Evolutionary conservation across 1,140 invertebrate genomes (phyloP), one percentile per base, ranked within the genome.

Genomic region (Heliconius hewitsoni): DNA sequence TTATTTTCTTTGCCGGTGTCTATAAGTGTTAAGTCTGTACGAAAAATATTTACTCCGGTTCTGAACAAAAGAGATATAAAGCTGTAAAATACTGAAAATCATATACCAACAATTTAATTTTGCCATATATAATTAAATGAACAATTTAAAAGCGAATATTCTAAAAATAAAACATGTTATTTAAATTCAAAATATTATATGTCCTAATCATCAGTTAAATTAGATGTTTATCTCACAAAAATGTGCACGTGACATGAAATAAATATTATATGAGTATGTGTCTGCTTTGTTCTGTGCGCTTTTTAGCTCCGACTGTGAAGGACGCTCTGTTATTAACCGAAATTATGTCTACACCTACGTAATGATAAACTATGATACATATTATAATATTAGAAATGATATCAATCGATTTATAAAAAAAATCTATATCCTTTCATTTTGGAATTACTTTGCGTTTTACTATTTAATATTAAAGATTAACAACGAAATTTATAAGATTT

Each of bases 221-320:
- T 27, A 66, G 60, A 82, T 82, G 71, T 84, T 80, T 82, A 79
- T 60, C 42, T 82, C 70, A 81, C 73, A 84, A 84, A 83, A 80
- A 75, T 50, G 75, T 37, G 73, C 76, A 80, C 78, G 82, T 78
- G 78, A 80, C 77, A 71, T 73, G 16, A 81, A 73, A 79, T 71
- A 46, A 16, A 79, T 66, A 74, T 23, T 66, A 30, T 30, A 30
- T 30, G 1, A 66, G n/a, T 57, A 9, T 60, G 19, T 73, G 57
- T 52, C 75, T 37, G 50, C 71, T 81, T 77, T 77, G 71, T 80
- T 78, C 70, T 37, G 46, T 52, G 60, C 42, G 46, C 39, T 80
- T 79, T 37, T 83, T 83, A 81, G 77, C 71, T 79, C 37, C 71
- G 66, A 74, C 76, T 82, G 75, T 60, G 78, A 82, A 80, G 83